Base-by-base conservation (phyloP, 2,888 invertebrate genomes). In the Polymixis flavicincta region DNA sequence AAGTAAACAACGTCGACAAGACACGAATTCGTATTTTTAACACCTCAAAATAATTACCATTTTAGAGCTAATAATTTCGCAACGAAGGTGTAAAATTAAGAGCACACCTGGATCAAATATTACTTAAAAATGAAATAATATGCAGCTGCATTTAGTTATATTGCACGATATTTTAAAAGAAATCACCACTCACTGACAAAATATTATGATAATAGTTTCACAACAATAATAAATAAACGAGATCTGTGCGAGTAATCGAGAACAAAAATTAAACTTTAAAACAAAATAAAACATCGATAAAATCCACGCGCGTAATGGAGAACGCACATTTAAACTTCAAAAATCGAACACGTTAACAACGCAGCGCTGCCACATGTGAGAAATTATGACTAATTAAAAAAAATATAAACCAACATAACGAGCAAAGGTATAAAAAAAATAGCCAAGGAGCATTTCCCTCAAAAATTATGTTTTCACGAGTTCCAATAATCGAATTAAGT, bases 401-500 rank as follows among this genome's bases (percentile, higher is more conserved):
- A 83, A 76, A 85, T 75, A 80, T 81, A 73, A 78, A 76, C 72
- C 78, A 81, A 75, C 76, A 37, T 74, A 80, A 76, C 71, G 76
- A 73, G 78, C 76, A 70, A 80, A 67, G 70, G 59, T 74, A 82
- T 72, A 37, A 79, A 75, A 66, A 80, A 71, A 83, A 82, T 77
- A 71, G 63, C 60, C 77, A 79, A 68, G 52, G 48, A 83, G 76
- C 66, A 78, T 84, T 83, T 85, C 80, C 74, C 76, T 82, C 59
- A 82, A 86, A 85, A 87, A 86, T 78, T 76, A 83, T 82, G 78
- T 85, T 85, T 88, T 89, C 85, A 76, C 85, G 79, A 89, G 80
- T 90, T 89, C 89, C 92, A 92, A 94, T 95, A 95, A 95, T 94
- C 94, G 90, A 95, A 95, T 95, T 95, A 95, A 87, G 91, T 92